Conservation (phyloP, 2,888 invertebrate genomes). For the Acleris cristana region DNA sequence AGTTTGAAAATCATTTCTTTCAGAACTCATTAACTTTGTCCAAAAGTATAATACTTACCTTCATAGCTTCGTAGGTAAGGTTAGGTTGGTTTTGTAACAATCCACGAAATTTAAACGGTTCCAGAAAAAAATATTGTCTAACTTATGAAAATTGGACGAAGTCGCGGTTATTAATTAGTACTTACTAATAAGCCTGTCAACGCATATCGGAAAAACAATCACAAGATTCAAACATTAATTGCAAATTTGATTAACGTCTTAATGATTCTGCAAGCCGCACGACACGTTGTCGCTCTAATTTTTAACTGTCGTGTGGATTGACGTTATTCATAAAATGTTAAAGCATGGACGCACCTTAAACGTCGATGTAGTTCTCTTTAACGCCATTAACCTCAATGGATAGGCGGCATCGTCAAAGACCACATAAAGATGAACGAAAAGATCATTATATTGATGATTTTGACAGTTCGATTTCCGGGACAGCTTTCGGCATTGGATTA, state of each 20-base stretch:
- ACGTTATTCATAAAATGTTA: not conserved
- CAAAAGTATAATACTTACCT: too few relatives aligned
- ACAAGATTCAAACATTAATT: conserved; percentile 1
- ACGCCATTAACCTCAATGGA: conserved; percentile 63
- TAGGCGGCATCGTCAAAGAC: conserved; percentile 76
- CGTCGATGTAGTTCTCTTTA: conserved; percentile 35
- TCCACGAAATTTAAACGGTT: too few relatives aligned
- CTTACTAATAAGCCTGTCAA: not conserved
- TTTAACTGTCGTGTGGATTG: not conserved
- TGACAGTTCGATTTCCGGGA: conserved; percentile 76
- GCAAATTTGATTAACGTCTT: conserved; percentile 24
- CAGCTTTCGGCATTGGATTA: conserved; percentile 55
- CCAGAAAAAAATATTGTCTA: too few relatives aligned
- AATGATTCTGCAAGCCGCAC: conserved; percentile 10
- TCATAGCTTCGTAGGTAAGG: too few relatives aligned
- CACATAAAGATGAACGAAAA: conserved; percentile 70
- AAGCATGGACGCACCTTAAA: not conserved
- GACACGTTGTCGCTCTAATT: not conserved
- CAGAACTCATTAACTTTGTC: too few relatives aligned
- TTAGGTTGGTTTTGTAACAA: too few relatives aligned
- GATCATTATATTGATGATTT: conserved; percentile 73
- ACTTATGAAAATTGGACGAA: not conserved
- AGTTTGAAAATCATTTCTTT: too few relatives aligned
- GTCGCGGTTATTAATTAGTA: not conserved
- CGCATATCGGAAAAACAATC: conserved; percentile 2